These are phyloP conservation scores for Aulostomus chinensis DNA, from an alignment of 2,797 vertebrate genomes.

Conservation along the genomic window DNA sequence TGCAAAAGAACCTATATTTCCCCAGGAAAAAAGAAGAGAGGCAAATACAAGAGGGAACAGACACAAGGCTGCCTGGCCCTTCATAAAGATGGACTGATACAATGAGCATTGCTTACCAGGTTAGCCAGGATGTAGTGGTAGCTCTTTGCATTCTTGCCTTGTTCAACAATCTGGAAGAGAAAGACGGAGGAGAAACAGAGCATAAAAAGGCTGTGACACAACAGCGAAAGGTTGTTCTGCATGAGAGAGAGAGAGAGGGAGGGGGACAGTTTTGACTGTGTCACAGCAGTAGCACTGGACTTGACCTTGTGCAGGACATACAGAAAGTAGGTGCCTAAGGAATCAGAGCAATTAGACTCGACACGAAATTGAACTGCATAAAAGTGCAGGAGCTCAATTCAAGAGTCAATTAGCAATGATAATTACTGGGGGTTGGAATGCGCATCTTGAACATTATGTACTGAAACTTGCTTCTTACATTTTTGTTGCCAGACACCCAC, in stretches of 20 bases:
- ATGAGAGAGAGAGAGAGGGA: conserved; percentile 2
- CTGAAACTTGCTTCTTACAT: no score
- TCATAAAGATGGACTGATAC: not conserved
- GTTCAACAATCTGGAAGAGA: conserved; percentile 89
- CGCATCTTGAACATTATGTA: no score
- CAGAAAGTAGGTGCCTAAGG: conserved; percentile 17
- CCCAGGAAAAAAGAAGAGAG: no score
- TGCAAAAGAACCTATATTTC: no score
- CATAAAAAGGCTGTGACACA: conserved; percentile 28
- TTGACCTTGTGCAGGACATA: conserved; percentile 49
- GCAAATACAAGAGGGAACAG: no score
- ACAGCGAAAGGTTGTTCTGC: conserved; percentile 5
- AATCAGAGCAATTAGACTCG: no score
- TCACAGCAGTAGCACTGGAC: conserved; percentile 23
- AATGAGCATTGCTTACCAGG: conserved; percentile 85
- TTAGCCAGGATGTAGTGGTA: conserved; percentile 99
- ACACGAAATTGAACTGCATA: no score
- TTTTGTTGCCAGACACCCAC: no score
- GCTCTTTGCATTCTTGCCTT: conserved; percentile 95
- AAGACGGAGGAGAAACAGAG: conserved; percentile 31
- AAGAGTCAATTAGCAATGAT: no score
- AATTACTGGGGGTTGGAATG: no score
- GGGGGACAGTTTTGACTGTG: conserved; percentile 23
- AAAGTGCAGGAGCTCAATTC: no score
- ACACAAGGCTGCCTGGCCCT: no score